Evolutionary conservation across 2,797 vertebrate genomes (phyloP), one percentile per base, ranked within the genome.

Genomic region (Urocyon cinereoargenteus): DNA sequence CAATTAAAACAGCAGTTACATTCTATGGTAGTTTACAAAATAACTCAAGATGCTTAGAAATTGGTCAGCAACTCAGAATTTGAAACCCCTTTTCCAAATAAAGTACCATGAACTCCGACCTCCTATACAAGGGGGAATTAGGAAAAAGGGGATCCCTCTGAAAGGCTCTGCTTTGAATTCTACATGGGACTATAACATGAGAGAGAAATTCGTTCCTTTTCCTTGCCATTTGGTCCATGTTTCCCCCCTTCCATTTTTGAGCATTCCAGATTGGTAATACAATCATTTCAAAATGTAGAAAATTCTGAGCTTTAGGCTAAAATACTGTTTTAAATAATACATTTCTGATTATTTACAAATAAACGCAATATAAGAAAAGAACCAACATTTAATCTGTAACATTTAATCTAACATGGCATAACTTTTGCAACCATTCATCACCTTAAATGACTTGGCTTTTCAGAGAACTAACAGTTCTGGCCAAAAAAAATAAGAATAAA

Each of bases 271-370:
- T 73, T 83, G 36, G 28, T 34, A 83, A 83, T 40, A 19, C 0
- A 31, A 9, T 36, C 40, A 86, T 86, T 88, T 84, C 34, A 79
- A 95, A 96, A 68, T 26, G 82, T 90, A 90, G 21, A 88, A 28
- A 94, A 66, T 22, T 66, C 24, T 84, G 66, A 61, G 5, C 24
- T 70, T 97, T 90, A 86, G 22, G n/a, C 10, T 51, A 70, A 92
- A 88, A 85, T 13, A 70, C 19, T 70, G 21, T 72, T 84, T 77
- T 79, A 92, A 94, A 82, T 6, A 55, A 45, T 90, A 49, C 13
- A 70, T 92, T 91, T 86, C 22, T 62, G n/a, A 70, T 92, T 51
- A 79, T 62, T 96, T 93, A 90, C 24, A 88, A 77, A 45, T 91
- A 91, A 90, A 95, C n/a, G 68, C 51, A 45, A 72, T 51, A 86